Base-by-base conservation (phyloP, 2,888 invertebrate genomes). In the Platypus cylindrus region DNA sequence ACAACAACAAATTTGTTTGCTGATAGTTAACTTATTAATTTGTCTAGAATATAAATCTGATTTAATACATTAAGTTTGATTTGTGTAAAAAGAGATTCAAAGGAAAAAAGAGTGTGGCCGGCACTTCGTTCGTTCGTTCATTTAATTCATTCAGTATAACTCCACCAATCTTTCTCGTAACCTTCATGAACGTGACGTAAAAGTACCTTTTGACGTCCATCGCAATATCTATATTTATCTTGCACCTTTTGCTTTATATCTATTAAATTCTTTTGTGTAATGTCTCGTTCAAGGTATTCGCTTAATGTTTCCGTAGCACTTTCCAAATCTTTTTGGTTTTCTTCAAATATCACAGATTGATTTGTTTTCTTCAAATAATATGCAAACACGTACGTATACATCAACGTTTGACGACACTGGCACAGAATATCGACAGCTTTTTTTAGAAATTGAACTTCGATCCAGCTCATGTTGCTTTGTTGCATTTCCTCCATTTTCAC, bases 401-500 rank as follows among this genome's bases (percentile, higher is more conserved):
- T 98, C 35, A 98, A 71, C 7, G 95, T 95, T 64, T 95, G 94
- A 44, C 98, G 75, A 67, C 97, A 98, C 63, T 86, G 84, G 66
- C 94, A 95, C 45, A 95, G 71, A 59, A 91, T 93, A 66, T 93
- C 94, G 52, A 95, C 94, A 30, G 97, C 97, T 63, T 94, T 93
- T 64, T 89, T 89, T 54, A 98, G 70, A 66, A 97, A 98, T 71
- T 98, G 97, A 43, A 95, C 95, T 75, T 98, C 98, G 54, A 98
- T 98, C 97, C 97, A 98, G 47, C 94, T 93, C 94, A 98, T 97
- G 62, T 93, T 93, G 63, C 94, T 91, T 59, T 93, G 93, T 61
- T 98, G 97, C 97, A 98, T 95, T 66, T 95, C 95, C 63, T 95
- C 95, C 95, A 98, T 98, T 70, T 97, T 97, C 60, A 85, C 83